These are phyloP conservation scores for Ericerus pela DNA, from an alignment of 1,140 invertebrate genomes.

Conservation along the genomic window DNA sequence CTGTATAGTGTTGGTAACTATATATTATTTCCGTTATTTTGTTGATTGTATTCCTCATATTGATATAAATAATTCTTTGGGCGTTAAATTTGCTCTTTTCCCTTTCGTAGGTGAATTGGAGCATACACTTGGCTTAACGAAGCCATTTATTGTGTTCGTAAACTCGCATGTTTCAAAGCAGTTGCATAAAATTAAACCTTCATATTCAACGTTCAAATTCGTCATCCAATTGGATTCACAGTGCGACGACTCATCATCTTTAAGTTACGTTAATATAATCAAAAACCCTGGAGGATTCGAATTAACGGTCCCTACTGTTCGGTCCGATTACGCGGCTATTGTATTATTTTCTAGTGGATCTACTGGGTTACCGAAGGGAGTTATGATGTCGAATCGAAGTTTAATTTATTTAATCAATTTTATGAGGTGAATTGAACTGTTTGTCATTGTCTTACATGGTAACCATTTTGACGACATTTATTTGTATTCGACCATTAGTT, in stretches of 20 bases:
- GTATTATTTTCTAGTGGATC: constrained; percentile 15
- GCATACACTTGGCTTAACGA: background rate
- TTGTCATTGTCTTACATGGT: background rate
- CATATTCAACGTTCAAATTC: too few relatives aligned
- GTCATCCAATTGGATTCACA: too few relatives aligned
- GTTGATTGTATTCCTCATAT: background rate
- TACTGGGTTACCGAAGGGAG: constrained; percentile 18
- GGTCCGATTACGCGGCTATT: constrained; percentile 19
- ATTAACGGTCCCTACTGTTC: too few relatives aligned
- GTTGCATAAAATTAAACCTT: background rate
- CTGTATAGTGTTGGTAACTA: background rate
- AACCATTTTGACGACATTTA: too few relatives aligned
- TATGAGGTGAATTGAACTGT: background rate
- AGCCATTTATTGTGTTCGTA: background rate
- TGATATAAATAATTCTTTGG: background rate
- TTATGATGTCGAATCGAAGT: constrained; percentile 17
- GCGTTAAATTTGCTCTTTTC: background rate
- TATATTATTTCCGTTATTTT: too few relatives aligned
- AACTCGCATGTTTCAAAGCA: background rate
- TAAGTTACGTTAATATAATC: too few relatives aligned
- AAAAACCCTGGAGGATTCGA: too few relatives aligned
- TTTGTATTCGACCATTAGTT: too few relatives aligned
- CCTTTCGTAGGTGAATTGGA: background rate
- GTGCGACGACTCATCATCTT: too few relatives aligned
- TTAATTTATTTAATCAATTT: constrained; percentile 7